A percentile compares a stretch with the other conserved stretches of the same genome.
phyloP scores from a whole-genome alignment of 92 coral and sea anemone species.

The Phenganax subtilis region DNA sequence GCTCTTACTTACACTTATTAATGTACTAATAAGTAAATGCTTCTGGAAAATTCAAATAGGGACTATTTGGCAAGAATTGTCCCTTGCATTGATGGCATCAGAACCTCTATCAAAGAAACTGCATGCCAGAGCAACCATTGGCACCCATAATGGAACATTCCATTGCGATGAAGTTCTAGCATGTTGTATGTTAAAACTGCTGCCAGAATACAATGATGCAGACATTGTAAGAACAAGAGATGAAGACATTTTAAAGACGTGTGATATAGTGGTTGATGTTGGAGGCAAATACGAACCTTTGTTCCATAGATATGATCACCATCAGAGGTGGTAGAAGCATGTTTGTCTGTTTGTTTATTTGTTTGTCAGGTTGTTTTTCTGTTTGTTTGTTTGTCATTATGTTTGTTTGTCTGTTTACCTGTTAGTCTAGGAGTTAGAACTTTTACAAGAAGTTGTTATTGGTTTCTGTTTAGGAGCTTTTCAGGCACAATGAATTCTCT shows the following conservation, averaged over 20 bases:
- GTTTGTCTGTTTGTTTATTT: too few species aligned
- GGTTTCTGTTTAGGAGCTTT: constrained; percentile 61
- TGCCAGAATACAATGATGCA: constrained; percentile 76
- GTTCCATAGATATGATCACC: constrained; percentile 84
- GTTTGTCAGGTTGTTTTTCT: too few species aligned
- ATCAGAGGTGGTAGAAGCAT: constrained; percentile 61
- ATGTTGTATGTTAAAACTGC: constrained; percentile 73
- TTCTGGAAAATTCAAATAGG: background rate
- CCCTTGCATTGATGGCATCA: constrained; percentile 27
- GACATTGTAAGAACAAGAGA: constrained; percentile 82
- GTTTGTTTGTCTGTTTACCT: background rate
- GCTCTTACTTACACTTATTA: too few species aligned
- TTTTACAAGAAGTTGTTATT: background rate
- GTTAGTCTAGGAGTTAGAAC: background rate
- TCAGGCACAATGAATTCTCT: constrained; percentile 76
- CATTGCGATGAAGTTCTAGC: constrained; percentile 96
- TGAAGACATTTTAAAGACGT: constrained; percentile 58
- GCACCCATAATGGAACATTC: constrained; percentile 92
- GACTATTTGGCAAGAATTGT: background rate
- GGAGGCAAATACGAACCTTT: constrained; percentile 81
- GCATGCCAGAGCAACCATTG: constrained; percentile 55
- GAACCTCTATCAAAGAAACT: constrained; percentile 49
- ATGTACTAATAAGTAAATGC: too few species aligned
- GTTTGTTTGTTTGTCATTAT: too few species aligned
- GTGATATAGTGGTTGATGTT: constrained; percentile 94